Evolutionary conservation across 1,140 invertebrate genomes (phyloP), one percentile per base, ranked within the genome.

Genomic region (Zaprionus gabonicus): DNA sequence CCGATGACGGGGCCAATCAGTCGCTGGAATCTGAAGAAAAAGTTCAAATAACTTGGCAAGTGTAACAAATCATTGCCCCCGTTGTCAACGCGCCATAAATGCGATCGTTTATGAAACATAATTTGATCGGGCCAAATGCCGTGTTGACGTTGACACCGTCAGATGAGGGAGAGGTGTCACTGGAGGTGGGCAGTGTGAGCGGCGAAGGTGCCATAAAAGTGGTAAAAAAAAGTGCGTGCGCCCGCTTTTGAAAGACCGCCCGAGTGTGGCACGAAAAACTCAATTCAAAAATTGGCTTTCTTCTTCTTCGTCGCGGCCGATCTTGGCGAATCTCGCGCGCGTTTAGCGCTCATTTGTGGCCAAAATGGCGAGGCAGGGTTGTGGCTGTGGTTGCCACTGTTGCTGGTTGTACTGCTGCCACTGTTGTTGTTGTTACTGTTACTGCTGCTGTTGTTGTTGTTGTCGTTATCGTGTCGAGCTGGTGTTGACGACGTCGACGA

Each of bases 71-170:
- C 84, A 84, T 88, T 83, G 73, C 71, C 20, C 46, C 46, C 81
- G 64, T 66, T 69, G 75, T 70, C 81, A 81, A 66, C 70, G 76
- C 83, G 71, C 83, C 77, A 84, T 84, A 88, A 88, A 88, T 81
- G 85, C 81, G 81, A 90, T 80, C 85, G 81, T 90, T 90, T 90
- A 90, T 90, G 85, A 90, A 90, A 90, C 85, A 90, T 90, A 90
- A 90, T 90, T 90, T 90, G 85, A 90, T 90, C 85, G 72, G 73
- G 66, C 55, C 85, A 88, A 87, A 87, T 87, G 81, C 84, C 75
- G 78, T 56, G 63, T 53, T 88, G 83, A 80, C 83, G 74, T 78
- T 80, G 83, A 81, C 81, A 88, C 59, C 65, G 73, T n/a, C 15
- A 20, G 44, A 17, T 28, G 13, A 34, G 56, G 27, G 46, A 46